Evolutionary conservation across 1,140 invertebrate species (phyloP).

Genomic region (Harpegnathos saltator): DNA sequence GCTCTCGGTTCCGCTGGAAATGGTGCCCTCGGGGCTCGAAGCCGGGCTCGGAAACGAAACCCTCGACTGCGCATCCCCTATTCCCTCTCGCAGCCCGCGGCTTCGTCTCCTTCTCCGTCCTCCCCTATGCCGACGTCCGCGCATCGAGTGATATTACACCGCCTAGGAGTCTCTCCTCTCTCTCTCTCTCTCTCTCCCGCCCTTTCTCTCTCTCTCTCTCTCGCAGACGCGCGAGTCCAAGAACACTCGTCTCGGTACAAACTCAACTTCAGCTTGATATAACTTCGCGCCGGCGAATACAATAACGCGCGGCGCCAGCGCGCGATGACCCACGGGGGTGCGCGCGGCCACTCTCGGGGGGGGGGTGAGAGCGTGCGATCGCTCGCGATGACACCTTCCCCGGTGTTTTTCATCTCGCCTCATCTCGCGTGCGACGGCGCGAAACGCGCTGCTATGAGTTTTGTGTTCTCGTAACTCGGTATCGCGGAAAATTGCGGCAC

Average conservation of each 20-base stretch:
- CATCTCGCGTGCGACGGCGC: background rate
- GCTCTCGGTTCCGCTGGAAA: slow-evolving; percentile 72
- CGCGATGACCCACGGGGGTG: slow-evolving; percentile 40
- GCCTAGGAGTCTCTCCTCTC: slow-evolving; percentile 58
- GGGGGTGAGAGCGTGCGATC: too few relatives aligned
- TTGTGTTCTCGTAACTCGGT: too few relatives aligned
- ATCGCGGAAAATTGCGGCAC: too few relatives aligned
- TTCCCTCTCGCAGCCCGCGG: slow-evolving; percentile 67
- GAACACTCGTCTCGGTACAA: slow-evolving; percentile 64
- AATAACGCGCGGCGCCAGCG: slow-evolving; percentile 60
- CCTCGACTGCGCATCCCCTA: slow-evolving; percentile 72
- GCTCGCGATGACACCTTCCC: slow-evolving; percentile 35
- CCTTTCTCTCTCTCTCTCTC: slow-evolving; percentile 23
- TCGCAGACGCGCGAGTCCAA: slow-evolving; percentile 59
- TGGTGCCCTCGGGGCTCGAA: slow-evolving; percentile 75
- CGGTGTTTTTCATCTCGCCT: background rate
- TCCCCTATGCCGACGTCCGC: slow-evolving; percentile 8
- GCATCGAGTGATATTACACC: slow-evolving; percentile 67
- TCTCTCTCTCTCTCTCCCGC: background rate
- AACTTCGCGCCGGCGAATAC: slow-evolving; percentile 60
- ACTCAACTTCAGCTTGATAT: slow-evolving; percentile 65
- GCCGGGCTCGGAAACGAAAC: slow-evolving; percentile 72
- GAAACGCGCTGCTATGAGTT: background rate
- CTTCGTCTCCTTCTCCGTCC: slow-evolving; percentile 31
- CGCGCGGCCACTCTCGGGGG: too few relatives aligned